These are phyloP conservation scores for Sebastes goodei DNA, from an alignment of 2,797 vertebrate species.

Conservation along the genomic window DNA sequence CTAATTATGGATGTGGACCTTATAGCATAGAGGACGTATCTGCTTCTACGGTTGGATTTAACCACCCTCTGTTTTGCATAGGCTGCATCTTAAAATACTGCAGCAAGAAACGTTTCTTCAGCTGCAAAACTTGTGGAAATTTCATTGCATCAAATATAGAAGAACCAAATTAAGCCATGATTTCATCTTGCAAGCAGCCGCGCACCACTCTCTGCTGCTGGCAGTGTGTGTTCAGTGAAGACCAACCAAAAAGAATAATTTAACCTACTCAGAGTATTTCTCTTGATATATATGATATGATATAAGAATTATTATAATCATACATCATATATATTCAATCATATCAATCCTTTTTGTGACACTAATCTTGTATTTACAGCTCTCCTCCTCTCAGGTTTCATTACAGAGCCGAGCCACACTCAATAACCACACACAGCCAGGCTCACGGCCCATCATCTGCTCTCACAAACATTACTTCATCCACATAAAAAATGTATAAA, in stretches of 20 bases:
- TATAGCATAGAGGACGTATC: not conserved
- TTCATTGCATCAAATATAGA: not conserved
- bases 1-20: not conserved
- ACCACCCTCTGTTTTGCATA: not conserved
- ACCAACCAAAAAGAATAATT: not conserved
- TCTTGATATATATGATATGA: no score
- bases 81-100: not conserved
- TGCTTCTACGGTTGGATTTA: not conserved
- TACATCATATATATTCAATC: not conserved
- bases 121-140: not conserved
- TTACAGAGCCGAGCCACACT: not conserved
- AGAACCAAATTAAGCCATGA: conserved; percentile 1
- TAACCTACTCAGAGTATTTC: not conserved
- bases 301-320: no score
- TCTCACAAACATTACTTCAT: conserved; percentile 36
- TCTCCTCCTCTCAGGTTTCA: not conserved
- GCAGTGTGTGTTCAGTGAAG: not conserved
- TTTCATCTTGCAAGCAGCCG: not conserved
- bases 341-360: not conserved
- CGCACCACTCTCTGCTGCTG: not conserved
- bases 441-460: conserved; percentile 5
- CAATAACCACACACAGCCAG: not conserved
- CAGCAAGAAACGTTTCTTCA: not conserved
- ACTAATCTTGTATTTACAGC: not conserved
- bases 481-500: conserved; percentile 43